Evolutionary conservation across 92 coral and sea anemone species (phyloP), one percentile per base, ranked within the genome.

Genomic region (Pocillopora meandrina): DNA sequence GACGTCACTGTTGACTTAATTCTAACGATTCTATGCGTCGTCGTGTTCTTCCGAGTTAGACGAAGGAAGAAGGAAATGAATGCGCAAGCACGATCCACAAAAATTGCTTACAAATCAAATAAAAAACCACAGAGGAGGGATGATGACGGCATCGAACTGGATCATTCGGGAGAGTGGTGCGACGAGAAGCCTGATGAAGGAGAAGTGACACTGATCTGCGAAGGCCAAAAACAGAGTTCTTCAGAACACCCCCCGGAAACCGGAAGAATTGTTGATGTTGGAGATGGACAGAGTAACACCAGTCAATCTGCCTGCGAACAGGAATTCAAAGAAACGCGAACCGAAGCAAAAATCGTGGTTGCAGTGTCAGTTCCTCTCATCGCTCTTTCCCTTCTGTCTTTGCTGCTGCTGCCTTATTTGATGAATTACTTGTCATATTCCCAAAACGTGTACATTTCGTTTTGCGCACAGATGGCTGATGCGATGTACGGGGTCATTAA

Each of bases 401-500:
- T 64, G 47, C 21, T 78, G 47, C 21, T 78, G 21, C 62, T 78
- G 33, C 19, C n/a, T 1, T 36, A 20, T 26, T 33, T 64, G 15
- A 34, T 68, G 55, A 14, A 10, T 18, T 58, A 13, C 2, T 60
- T 5, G 31, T 42, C 52, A 42, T 2, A 42, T 7, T 42, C 21
- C 5, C 52, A 61, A 15, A 65, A 9, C n/a, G 72, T 36, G 9
- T 63, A 78, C 20, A 15, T 77, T 18, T 21, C 55, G 1, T 78
- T 35, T 20, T 47, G 61, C 60, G 21, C 65, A 21, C 36, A 49
- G 21, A 36, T 49, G 0, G 82, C 72, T 19, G 60, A 0, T 11
- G 70, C 47, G 21, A 63, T 78, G 42, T 65, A 63, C 23, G 47
- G 61, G 52, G 61, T 49, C 72, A 23, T 78, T 47, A 78, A 78